Evolutionary conservation across 2,797 vertebrate genomes (phyloP).

Genomic region (Peromyscus attwateri): DNA sequence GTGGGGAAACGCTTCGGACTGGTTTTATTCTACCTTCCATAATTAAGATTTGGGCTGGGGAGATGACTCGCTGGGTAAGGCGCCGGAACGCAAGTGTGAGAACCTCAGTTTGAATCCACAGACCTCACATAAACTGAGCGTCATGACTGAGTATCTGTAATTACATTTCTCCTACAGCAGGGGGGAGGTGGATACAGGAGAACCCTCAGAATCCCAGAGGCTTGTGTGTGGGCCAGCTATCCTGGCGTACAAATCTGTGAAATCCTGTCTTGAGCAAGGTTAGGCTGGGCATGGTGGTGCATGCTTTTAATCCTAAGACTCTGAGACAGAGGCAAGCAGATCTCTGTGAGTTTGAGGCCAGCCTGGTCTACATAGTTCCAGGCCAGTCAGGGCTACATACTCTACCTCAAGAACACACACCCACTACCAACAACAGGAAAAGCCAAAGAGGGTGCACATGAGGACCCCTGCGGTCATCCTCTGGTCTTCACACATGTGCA

Average conservation of each 20-base stretch:
- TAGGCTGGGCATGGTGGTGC: too few relatives aligned
- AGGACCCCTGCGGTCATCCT: background rate
- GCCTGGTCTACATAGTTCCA: background rate
- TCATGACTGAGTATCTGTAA: background rate
- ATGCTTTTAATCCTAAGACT: background rate
- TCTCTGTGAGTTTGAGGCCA: background rate
- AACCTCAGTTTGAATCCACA: background rate
- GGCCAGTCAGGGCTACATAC: background rate
- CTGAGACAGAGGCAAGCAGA: background rate
- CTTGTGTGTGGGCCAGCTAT: background rate
- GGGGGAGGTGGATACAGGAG: background rate
- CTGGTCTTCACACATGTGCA: background rate
- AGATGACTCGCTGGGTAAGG: background rate
- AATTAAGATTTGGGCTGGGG: background rate
- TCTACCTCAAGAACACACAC: background rate
- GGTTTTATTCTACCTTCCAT: background rate
- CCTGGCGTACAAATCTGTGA: background rate
- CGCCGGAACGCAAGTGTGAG: background rate
- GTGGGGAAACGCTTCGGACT: background rate
- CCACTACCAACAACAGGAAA: background rate
- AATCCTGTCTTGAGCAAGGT: background rate
- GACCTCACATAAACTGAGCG: background rate
- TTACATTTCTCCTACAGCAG: background rate
- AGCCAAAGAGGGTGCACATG: background rate
- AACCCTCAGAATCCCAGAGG: background rate